These are phyloP conservation scores for Fulica atra DNA, from an alignment of 2,113 vertebrate genomes.

Conservation along the genomic window DNA sequence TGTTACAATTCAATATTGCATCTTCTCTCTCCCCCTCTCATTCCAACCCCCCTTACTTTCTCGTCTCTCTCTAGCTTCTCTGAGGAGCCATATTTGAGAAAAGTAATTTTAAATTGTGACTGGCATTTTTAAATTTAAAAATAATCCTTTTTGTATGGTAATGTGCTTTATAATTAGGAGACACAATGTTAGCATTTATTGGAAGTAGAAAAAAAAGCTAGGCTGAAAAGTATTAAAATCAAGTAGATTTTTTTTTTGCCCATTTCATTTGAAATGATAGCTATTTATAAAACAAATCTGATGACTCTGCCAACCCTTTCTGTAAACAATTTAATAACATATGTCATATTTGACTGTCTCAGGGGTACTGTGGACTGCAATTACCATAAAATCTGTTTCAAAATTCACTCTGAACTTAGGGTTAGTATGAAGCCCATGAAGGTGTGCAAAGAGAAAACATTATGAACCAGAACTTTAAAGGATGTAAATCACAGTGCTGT, in stretches of 20 bases:
- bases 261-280: constrained; percentile 59
- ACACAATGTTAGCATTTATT: constrained; percentile 63
- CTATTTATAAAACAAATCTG: constrained; percentile 71
- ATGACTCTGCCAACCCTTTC: constrained; percentile 58
- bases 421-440: background rate
- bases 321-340: constrained; percentile 59
- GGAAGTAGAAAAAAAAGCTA: constrained; percentile 45
- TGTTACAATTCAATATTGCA: constrained; percentile 71
- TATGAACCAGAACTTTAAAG: background rate
- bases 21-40: constrained; percentile 54
- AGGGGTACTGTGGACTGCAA: background rate
- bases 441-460: background rate
- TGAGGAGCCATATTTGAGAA: constrained; percentile 65
- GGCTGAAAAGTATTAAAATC: constrained; percentile 67
- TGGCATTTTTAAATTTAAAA: constrained; percentile 71
- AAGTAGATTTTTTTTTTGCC: constrained; percentile 59
- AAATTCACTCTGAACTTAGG: background rate
- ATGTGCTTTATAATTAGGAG: constrained; percentile 71
- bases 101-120: constrained; percentile 75
- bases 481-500: background rate
- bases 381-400: constrained; percentile 2
- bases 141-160: constrained; percentile 71
- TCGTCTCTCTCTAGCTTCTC: constrained; percentile 49
- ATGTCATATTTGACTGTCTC: constrained; percentile 43
- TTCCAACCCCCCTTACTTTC: constrained; percentile 40